A percentile compares a stretch with the other conserved stretches of the same genome.
Evolutionary conservation across 2,888 invertebrate genomes (phyloP).

Genomic region (Bembecia ichneumoniformis): DNA sequence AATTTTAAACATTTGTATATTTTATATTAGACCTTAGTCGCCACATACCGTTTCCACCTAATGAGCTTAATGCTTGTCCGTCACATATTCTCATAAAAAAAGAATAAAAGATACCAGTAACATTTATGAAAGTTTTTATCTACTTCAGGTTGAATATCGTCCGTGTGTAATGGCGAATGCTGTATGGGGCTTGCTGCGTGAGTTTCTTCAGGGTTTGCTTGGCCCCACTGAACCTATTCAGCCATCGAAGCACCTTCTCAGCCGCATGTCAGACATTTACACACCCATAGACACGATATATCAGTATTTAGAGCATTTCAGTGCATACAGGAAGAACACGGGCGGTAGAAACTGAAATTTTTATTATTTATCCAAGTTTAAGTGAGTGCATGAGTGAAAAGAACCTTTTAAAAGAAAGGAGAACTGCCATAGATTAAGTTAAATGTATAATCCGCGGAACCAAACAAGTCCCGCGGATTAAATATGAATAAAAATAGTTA

Average conservation of each 20-base stretch:
- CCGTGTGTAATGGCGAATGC: conserved; percentile 90
- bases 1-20: too few species aligned
- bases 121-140: too few species aligned
- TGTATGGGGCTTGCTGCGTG: conserved; percentile 93
- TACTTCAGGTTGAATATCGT: conserved; percentile 84
- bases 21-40: too few species aligned
- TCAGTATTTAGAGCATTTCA: conserved; percentile 95
- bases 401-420: too few species aligned
- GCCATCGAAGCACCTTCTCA: conserved; percentile 81
- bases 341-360: conserved; percentile 43
- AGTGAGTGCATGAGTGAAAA: neutral
- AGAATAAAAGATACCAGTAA: too few species aligned
- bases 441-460: too few species aligned
- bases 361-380: neutral
- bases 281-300: conserved; percentile 93
- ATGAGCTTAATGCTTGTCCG: too few species aligned
- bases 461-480: too few species aligned
- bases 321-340: conserved; percentile 85
- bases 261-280: conserved; percentile 86
- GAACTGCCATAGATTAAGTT: too few species aligned
- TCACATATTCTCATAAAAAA: too few species aligned
- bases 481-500: too few species aligned
- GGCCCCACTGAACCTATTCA: conserved; percentile 82
- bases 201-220: conserved; percentile 91
- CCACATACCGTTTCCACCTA: too few species aligned